Evolutionary conservation across 2,113 vertebrate species (phyloP).

Genomic region (Rattus rattus): DNA sequence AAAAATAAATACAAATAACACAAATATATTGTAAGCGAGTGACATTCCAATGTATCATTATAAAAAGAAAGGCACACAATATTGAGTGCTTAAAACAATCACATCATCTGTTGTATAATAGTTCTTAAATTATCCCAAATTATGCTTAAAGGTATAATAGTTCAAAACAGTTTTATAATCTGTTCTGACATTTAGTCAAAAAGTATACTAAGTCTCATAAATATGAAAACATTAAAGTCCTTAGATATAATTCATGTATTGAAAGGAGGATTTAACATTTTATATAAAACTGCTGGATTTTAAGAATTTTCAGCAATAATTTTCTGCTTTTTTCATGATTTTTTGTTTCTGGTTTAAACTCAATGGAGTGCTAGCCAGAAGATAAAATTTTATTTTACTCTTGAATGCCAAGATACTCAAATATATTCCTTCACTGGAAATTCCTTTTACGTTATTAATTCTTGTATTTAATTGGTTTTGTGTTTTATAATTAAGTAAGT

Average conservation of each 20-base stretch:
- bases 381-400: not conserved
- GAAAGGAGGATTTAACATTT: conserved; percentile 29
- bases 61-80: not conserved
- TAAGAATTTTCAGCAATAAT: not conserved
- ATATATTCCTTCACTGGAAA: not conserved
- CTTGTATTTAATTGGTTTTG: not conserved
- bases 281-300: not conserved
- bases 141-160: not conserved
- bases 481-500: conserved; percentile 7
- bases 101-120: too few species aligned
- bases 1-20: not conserved
- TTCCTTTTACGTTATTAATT: not conserved
- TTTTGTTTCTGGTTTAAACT: not conserved
- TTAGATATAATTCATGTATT: conserved; percentile 62
- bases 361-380: conserved; percentile 19
- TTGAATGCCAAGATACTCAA: not conserved
- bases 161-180: not conserved
- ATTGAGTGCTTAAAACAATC: not conserved
- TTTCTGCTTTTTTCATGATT: not conserved
- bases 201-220: not conserved
- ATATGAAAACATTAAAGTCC: conserved; percentile 1
- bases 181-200: not conserved
- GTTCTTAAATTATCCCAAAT: not conserved
- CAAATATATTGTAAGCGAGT: not conserved
- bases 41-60: not conserved